phyloP scores from a whole-genome alignment of 92 coral and sea anemone genomes.

The Umimayanthus kanabou region DNA sequence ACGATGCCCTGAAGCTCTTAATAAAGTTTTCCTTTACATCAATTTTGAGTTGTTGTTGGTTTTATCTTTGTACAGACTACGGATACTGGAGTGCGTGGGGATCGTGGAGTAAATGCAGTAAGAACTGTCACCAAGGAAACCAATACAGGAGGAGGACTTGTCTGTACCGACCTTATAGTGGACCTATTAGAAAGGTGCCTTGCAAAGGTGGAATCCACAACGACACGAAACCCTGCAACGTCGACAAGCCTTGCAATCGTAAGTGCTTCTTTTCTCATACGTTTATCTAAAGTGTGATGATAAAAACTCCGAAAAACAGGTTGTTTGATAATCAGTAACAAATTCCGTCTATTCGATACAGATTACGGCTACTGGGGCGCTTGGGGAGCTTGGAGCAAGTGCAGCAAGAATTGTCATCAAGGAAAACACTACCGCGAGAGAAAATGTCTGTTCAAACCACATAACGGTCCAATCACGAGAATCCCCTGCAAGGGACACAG shows the following conservation, averaged over 20 bases:
- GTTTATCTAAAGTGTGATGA: no score
- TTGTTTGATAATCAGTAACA: no score
- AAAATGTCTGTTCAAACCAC: neutral
- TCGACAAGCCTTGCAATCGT: conserved; percentile 20
- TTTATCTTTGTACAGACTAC: neutral
- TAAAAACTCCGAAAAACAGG: no score
- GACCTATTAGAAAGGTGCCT: conserved; percentile 1
- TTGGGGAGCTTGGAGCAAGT: conserved; percentile 38
- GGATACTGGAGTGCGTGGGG: conserved; percentile 41
- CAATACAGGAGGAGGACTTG: conserved; percentile 6
- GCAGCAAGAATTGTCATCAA: conserved; percentile 33
- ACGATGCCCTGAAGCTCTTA: no score
- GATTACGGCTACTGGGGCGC: conserved; percentile 38
- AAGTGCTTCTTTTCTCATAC: neutral
- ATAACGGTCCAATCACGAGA: neutral
- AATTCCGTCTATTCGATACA: neutral
- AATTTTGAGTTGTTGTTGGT: no score
- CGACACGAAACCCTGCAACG: conserved; percentile 6
- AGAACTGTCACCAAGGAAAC: conserved; percentile 36
- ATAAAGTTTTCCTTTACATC: no score
- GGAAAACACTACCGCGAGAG: conserved; percentile 22
- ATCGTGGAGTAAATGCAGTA: conserved; percentile 35
- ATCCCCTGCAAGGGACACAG: neutral
- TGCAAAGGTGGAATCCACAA: conserved; percentile 28
- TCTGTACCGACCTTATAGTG: neutral